Base-by-base conservation (phyloP, 2,113 vertebrate species). In the Microcebus murinus region DNA sequence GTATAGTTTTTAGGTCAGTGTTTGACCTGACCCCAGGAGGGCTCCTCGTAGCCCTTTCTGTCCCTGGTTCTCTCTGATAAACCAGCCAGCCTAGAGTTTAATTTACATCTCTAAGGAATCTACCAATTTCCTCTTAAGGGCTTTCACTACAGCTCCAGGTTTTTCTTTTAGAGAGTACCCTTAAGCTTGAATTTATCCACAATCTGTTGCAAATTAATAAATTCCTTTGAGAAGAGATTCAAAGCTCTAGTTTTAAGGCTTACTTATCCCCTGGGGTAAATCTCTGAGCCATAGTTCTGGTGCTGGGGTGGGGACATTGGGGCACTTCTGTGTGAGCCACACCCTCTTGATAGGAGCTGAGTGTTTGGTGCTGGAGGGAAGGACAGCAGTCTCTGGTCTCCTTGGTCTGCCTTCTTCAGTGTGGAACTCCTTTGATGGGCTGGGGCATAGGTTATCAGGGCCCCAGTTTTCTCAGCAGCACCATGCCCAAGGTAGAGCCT, bases 1-100 rank as follows among this genome's bases (percentile, higher is more conserved):
- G 15, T 70, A 21, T 20, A n/a, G 20, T 27, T 79, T 83, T 90
- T 93, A 96, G 80, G 42, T 95, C 79, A 76, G 70, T 73, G 48
- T 87, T 92, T 57, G 29, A 68, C 20, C 18, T 85, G 55, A 88
- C 27, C 36, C 18, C 7, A 25, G 34, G 25, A 50, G 27, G 21
- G 7, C 55, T 81, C 13, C 82, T 70, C 57, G 67, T 84, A 50
- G 12, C 74, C 45, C 6, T 80, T 80, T 80, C 52, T 71, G 25
- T 48, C 29, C 70, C 42, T 36, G 17, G 13, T 92, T 92, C 15
- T 42, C 55, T 87, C 10, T 89, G 79, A 48, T 42, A 80, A 91
- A 91, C n/a, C 27, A 89, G 31, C 15, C 13, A 90, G 17, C 31
- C 31, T 68, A 31, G 2, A 67, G 87, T 87, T 89, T 81, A 91